Base-by-base conservation (phyloP, 2,888 invertebrate species). In the Patella depressa region DNA sequence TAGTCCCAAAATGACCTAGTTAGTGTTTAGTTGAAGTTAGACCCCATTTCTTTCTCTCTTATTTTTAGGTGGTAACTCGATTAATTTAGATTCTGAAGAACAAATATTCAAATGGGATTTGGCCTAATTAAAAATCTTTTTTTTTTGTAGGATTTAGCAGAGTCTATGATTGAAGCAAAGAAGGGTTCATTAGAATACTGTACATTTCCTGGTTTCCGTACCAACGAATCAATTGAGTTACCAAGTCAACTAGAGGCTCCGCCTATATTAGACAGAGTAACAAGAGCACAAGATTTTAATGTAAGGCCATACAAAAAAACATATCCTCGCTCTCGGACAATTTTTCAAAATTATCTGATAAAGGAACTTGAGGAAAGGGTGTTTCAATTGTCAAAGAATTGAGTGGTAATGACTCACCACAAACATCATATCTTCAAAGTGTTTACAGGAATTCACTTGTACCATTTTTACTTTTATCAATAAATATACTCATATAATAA, bases 191-290 rank as follows among this genome's bases (percentile, higher is more conserved):
- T 90, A 59, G 90, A 90, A 59, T 87, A 87, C 77, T 89, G 89
- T 80, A 80, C 81, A 74, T 90, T 89, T 79, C 89, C 90, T 53
- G 90, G 90, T 2, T 91, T 89, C 80, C 81, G 85, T 7, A 83
- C 86, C 14, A 88, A 89, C 19, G 90, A 90, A 78, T 81, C 90
- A 69, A 88, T 89, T 19, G 89, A 89, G 76, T 80, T 91, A 19
- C 91, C 91, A 12, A 86, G 86, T 11, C 89, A 90, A 75, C 82
- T 91, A n/a, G 90, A 91, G 79, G 87, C 88, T 15, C 90, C 89
- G 17, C 89, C 88, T n/a, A 87, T 91, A 29, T 84, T 91, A n/a
- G 88, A 91, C 76, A 80, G 87, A 57, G 88, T 91, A 59, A 89
- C 90, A 54, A 90, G 88, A 72, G 89, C 89, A 14, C 89, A 90